Conservation (phyloP, 1,140 invertebrate species). For the Aricia agestis region DNA sequence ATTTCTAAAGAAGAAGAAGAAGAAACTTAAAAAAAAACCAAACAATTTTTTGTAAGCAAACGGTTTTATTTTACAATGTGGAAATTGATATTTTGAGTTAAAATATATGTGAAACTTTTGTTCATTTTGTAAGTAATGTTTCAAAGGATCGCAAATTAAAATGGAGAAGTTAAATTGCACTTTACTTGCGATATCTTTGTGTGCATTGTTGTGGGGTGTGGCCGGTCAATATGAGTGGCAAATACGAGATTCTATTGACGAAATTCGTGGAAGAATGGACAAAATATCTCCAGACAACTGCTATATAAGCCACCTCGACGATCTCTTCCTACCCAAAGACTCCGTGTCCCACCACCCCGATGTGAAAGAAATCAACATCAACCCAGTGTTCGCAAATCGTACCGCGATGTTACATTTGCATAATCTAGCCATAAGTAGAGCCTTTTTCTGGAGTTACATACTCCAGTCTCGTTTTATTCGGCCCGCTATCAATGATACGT, state of each 20-base stretch:
- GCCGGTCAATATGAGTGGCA: constrained; percentile 94
- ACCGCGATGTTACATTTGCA: constrained; percentile 95
- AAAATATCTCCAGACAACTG: constrained; percentile 91
- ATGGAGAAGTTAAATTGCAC: constrained; percentile 57
- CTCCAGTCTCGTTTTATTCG: constrained; percentile 93
- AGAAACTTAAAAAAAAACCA: not conserved
- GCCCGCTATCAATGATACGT: constrained; percentile 92
- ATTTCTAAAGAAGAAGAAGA: too few species aligned
- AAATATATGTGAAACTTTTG: not conserved
- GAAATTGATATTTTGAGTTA: not conserved
- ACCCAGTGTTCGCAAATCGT: constrained; percentile 96
- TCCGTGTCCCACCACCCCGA: constrained; percentile 94
- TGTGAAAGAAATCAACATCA: constrained; percentile 96
- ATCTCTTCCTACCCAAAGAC: constrained; percentile 89
- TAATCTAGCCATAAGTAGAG: constrained; percentile 95
- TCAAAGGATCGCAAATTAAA: not conserved
- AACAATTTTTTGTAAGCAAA: not conserved
- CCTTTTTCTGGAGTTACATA: constrained; percentile 97
- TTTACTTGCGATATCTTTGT: constrained; percentile 55
- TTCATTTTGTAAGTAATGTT: not conserved
- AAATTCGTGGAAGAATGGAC: constrained; percentile 88
- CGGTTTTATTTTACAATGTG: not conserved
- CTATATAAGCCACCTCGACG: constrained; percentile 87
- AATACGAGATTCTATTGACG: constrained; percentile 90
- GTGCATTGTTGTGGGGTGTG: constrained; percentile 77